These are phyloP conservation scores for Pissodes strobi DNA, from an alignment of 1,140 invertebrate species.

Conservation along the genomic window DNA sequence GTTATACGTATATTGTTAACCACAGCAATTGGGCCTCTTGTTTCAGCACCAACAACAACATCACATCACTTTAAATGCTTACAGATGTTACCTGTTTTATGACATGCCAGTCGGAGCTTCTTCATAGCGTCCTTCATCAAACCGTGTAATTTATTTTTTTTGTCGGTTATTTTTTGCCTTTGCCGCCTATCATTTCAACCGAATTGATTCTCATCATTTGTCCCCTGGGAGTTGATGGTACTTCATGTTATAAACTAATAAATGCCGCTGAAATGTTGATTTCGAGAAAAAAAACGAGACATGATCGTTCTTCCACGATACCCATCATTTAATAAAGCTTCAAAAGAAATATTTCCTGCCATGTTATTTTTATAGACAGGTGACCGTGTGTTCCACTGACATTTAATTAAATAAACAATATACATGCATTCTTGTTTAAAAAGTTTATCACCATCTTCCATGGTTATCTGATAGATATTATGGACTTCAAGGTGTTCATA, in stretches of 20 bases:
- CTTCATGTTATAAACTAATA: not conserved
- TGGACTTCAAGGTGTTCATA: too few relatives aligned
- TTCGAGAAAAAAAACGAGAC: not conserved
- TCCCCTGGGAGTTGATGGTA: not conserved
- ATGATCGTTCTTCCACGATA: not conserved
- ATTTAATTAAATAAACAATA: too few relatives aligned
- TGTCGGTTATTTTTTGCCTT: too few relatives aligned
- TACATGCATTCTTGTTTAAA: too few relatives aligned
- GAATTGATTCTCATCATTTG: not conserved
- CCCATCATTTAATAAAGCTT: too few relatives aligned
- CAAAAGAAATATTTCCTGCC: too few relatives aligned
- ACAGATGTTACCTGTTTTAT: not conserved
- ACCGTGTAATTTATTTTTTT: too few relatives aligned
- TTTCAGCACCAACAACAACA: slow-evolving; percentile 2
- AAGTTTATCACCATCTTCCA: too few relatives aligned
- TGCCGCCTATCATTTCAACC: not conserved
- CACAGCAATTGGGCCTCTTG: not conserved
- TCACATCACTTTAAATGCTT: not conserved
- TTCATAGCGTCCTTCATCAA: not conserved
- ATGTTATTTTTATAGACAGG: too few relatives aligned
- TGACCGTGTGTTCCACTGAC: too few relatives aligned
- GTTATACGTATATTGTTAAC: slow-evolving; percentile 1
- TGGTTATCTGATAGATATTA: too few relatives aligned
- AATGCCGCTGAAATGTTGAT: not conserved
- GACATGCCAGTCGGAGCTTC: not conserved